Conservation (phyloP, 2,797 vertebrate genomes). For the Bucorvus abyssinicus region DNA sequence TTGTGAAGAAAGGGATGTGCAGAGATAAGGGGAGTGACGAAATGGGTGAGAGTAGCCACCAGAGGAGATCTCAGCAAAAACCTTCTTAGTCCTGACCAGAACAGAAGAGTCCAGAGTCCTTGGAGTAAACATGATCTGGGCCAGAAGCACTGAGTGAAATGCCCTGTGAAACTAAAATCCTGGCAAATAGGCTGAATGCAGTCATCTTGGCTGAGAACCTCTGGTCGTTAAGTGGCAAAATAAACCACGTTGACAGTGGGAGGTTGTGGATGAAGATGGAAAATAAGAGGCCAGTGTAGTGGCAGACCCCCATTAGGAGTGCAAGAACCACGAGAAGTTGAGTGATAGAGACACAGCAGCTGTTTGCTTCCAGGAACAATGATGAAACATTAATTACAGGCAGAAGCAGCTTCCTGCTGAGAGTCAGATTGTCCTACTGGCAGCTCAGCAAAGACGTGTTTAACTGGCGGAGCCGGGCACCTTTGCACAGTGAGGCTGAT, state of each 20-base stretch:
- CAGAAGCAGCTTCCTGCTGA: not conserved
- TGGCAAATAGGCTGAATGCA: not conserved
- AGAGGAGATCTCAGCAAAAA: not conserved
- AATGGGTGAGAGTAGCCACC: not conserved
- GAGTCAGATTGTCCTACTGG: not conserved
- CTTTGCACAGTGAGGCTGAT: not conserved
- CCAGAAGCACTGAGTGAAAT: not conserved
- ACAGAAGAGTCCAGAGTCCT: not conserved
- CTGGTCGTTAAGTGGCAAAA: not conserved
- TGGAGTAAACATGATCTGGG: not conserved
- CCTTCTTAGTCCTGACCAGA: not conserved
- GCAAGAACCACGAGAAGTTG: not conserved
- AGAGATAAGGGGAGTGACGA: not conserved
- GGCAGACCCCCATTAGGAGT: not conserved
- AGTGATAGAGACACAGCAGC: not conserved
- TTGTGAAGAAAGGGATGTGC: not conserved
- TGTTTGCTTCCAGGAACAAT: not conserved
- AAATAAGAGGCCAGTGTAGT: not conserved
- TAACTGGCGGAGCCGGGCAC: not conserved
- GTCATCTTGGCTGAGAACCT: fast-evolving
- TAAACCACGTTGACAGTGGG: fast-evolving
- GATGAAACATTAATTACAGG: slow-evolving; percentile 33
- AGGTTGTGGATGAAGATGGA: not conserved
- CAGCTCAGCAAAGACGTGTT: not conserved
- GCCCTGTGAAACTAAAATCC: not conserved